Evolutionary conservation across 92 coral and sea anemone genomes (phyloP).

Genomic region (Zoanthus sociatus): DNA sequence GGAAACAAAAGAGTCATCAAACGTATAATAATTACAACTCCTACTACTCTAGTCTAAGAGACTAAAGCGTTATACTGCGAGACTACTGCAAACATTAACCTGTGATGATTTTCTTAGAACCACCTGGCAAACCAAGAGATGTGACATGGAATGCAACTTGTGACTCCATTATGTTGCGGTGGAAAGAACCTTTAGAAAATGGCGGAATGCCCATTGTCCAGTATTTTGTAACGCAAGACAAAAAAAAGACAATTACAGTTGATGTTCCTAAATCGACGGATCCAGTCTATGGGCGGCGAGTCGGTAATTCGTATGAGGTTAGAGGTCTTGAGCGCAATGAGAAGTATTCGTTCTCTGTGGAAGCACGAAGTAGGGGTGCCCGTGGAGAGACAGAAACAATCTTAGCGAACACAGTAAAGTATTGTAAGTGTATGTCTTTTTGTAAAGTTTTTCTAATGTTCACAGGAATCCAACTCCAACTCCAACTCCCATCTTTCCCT

Average conservation of each 20-base stretch:
- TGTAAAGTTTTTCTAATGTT: too few relatives aligned
- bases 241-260: constrained; percentile 3
- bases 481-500: too few relatives aligned
- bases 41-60: too few relatives aligned
- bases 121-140: constrained; percentile 38
- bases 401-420: not conserved
- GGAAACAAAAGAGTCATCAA: too few relatives aligned
- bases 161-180: constrained; percentile 25
- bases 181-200: constrained; percentile 18
- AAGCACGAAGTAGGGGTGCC: constrained; percentile 29
- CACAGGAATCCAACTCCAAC: too few relatives aligned
- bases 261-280: constrained; percentile 33
- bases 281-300: constrained; percentile 34
- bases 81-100: not conserved
- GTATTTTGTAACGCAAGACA: constrained; percentile 19
- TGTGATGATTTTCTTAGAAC: not conserved
- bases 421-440: constrained; percentile 37
- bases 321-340: constrained; percentile 23
- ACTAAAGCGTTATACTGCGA: not conserved
- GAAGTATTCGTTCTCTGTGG: constrained; percentile 11
- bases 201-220: constrained; percentile 49
- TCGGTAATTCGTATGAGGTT: constrained; percentile 21
- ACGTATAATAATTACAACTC: too few relatives aligned
- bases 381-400: not conserved
- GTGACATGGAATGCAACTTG: constrained; percentile 24